These are phyloP conservation scores for Gastrophryne carolinensis DNA, from an alignment of 2,797 vertebrate genomes.

Conservation along the genomic window DNA sequence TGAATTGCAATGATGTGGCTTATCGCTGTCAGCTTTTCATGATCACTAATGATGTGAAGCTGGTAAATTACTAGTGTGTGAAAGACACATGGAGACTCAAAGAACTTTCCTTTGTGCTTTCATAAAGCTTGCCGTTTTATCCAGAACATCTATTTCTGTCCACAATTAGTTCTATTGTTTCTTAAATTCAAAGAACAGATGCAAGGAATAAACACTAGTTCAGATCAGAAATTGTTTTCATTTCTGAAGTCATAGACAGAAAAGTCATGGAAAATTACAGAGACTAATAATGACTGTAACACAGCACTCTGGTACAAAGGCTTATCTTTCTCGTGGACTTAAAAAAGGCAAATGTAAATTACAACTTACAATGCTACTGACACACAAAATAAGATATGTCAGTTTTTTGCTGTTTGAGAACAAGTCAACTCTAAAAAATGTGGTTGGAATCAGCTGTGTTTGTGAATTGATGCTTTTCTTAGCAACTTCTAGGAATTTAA, in stretches of 20 bases:
- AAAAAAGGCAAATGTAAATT: background rate
- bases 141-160: conserved; percentile 45
- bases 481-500: no score
- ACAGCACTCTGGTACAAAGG: background rate
- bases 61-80: conserved; percentile 48
- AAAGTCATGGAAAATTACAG: background rate
- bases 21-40: conserved; percentile 33
- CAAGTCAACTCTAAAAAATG: no score
- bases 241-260: conserved; percentile 28
- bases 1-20: conserved; percentile 35
- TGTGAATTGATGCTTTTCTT: no score
- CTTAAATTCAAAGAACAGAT: conserved; percentile 48
- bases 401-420: no score
- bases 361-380: background rate
- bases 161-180: conserved; percentile 48
- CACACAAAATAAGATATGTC: background rate
- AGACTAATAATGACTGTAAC: conserved; percentile 7
- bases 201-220: conserved; percentile 36
- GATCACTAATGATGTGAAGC: conserved; percentile 40
- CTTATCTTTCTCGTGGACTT: background rate
- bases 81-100: conserved; percentile 36
- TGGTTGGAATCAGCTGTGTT: no score
- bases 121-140: conserved; percentile 45
- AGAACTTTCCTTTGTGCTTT: conserved; percentile 42
- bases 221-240: conserved; percentile 26